Evolutionary conservation across 2,888 invertebrate genomes (phyloP).

Genomic region (Diarsia rubi): DNA sequence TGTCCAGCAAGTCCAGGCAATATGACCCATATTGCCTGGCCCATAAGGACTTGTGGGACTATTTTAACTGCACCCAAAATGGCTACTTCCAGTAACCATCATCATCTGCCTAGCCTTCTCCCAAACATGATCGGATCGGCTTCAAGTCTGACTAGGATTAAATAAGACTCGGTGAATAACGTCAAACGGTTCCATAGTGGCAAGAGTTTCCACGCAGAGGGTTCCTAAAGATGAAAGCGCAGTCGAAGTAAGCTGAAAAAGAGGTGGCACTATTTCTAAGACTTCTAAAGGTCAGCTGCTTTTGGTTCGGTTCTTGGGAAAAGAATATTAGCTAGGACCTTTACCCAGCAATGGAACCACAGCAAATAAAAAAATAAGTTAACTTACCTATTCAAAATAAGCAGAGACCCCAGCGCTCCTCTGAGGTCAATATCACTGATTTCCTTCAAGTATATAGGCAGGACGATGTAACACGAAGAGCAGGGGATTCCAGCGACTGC

Average conservation of each 20-base stretch:
- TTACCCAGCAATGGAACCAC: not conserved
- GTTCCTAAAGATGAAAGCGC: no score
- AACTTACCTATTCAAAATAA: conserved; percentile 86
- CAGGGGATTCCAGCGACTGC: conserved; percentile 87
- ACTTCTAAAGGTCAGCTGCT: not conserved
- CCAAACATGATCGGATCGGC: no score
- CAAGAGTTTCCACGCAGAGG: no score
- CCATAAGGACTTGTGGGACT: no score
- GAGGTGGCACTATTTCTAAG: no score
- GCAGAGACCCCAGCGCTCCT: conserved; percentile 84
- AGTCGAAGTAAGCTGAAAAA: no score
- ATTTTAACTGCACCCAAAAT: not conserved
- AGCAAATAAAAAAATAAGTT: not conserved
- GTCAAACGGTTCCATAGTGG: no score
- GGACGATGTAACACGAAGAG: conserved; percentile 88
- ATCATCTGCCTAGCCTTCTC: no score
- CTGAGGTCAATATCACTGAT: conserved; percentile 87
- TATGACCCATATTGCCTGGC: not conserved
- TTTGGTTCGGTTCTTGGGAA: not conserved
- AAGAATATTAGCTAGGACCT: not conserved
- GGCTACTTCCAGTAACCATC: not conserved
- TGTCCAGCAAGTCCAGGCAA: no score
- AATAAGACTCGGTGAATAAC: no score
- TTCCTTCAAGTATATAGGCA: conserved; percentile 87
- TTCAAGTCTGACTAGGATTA: no score